Conservation (phyloP, 64 coral and sea anemone species). For the Pocillopora verrucosa region DNA sequence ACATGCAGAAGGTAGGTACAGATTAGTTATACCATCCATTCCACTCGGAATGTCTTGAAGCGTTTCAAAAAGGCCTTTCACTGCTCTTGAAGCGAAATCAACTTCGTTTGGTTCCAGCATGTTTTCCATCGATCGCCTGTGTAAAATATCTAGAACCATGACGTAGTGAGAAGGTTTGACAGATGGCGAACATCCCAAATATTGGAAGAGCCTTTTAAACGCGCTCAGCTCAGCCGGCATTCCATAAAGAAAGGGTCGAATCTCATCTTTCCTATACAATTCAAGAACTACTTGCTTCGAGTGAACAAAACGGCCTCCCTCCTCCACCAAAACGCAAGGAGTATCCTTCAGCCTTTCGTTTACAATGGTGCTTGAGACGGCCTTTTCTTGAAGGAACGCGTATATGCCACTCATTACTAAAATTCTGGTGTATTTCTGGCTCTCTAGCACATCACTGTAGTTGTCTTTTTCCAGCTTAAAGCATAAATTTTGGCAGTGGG, state of each 20-base stretch:
- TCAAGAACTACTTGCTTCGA: slow-evolving; percentile 52
- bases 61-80: slow-evolving; percentile 61
- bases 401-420: slow-evolving; percentile 26
- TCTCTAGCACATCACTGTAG: background rate
- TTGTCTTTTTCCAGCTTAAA: slow-evolving; percentile 14
- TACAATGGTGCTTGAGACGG: background rate
- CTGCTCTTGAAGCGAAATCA: slow-evolving; percentile 10
- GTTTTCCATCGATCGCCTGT: slow-evolving; percentile 16
- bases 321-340: slow-evolving; percentile 54
- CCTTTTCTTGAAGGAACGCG: background rate
- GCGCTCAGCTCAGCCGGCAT: background rate
- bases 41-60: background rate
- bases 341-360: background rate
- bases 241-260: slow-evolving; percentile 61
- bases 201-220: slow-evolving; percentile 49
- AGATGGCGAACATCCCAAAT: slow-evolving; percentile 48
- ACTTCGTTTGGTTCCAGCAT: slow-evolving; percentile 30
- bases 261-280: slow-evolving; percentile 9
- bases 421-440: background rate
- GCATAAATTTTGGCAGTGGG: slow-evolving; percentile 36
- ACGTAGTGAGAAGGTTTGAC: slow-evolving; percentile 39
- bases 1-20: slow-evolving; percentile 43
- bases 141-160: slow-evolving; percentile 46
- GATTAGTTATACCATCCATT: background rate
- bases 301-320: slow-evolving; percentile 59